Evolutionary conservation across 2,113 vertebrate species (phyloP), one percentile per base, ranked within the genome.

Genomic region (Phoxinus phoxinus): DNA sequence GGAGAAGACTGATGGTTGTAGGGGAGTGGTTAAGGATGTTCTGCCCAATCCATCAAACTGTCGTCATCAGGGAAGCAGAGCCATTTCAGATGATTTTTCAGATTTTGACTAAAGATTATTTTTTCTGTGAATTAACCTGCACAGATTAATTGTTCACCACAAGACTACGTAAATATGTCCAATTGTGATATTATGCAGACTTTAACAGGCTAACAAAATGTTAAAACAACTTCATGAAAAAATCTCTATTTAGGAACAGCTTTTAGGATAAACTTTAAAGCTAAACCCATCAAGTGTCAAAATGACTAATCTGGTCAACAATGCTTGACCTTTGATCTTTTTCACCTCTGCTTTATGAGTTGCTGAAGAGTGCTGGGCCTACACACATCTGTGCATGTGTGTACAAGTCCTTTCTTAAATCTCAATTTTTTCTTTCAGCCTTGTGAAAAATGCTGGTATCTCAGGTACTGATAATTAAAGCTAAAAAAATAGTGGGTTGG

Each of bases 271-370:
- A n/a, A 37, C 51, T 21, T 3, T 7, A 23, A 61, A 25, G 35
- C 23, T 41, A 59, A 61, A 37, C 21, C 75, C 75, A 3, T 59
- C 53, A 59, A 35, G 4, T 58, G 21, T 77, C 51, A 56, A 8
- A 41, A 25, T n/a, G 27, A 56, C 30, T 32, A 51, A 13, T 41
- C 35, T 17, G 32, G 53, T 41, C 23, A 61, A 61, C 21, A 41
- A 25, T 79, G 11, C 53, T 8, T 59, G 53, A 79, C 32, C 56
- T 79, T 79, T 79, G 76, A 79, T 79, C 32, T 79, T 6, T 7
- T 61, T 61, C 32, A 41, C 21, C 27, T 56, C 8, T 58, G 27
- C 27, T 37, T 78, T 41, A 4, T 41, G 32, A 41, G 48, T 13
- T 56, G n/a, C 13, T 19, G 25, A 51, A 30, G 44, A 75, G 7